Percentiles rank a stretch among this genome's conserved stretches.
These are phyloP conservation scores for Typhlichthys subterraneus DNA, from an alignment of 2,797 vertebrate species.

Conservation along the genomic window DNA sequence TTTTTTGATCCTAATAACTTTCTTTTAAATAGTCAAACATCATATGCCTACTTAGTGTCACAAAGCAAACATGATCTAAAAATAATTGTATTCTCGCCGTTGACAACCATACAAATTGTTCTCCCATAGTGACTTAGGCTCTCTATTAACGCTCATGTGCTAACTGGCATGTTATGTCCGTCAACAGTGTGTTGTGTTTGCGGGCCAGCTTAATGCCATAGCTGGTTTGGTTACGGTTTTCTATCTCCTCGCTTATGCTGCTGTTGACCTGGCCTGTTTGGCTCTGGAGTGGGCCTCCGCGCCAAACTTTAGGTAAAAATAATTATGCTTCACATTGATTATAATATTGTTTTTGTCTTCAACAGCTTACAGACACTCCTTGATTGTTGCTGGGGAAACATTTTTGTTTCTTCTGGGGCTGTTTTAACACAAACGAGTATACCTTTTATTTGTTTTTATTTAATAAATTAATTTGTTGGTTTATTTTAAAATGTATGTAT, in stretches of 20 bases:
- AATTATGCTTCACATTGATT: background rate
- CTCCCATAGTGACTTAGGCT: too few relatives aligned
- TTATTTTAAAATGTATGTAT: too few relatives aligned
- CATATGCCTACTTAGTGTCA: too few relatives aligned
- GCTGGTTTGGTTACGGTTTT: constrained; percentile 89
- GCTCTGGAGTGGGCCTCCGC: constrained; percentile 92
- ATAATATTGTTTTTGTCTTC: background rate
- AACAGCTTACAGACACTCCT: too few relatives aligned
- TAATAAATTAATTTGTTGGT: too few relatives aligned
- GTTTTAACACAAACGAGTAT: background rate
- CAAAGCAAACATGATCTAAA: too few relatives aligned
- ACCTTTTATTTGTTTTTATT: too few relatives aligned
- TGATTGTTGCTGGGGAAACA: too few relatives aligned
- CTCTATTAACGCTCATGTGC: background rate
- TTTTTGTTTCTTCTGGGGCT: background rate
- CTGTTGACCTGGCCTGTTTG: constrained; percentile 89
- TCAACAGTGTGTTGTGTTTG: constrained; percentile 84
- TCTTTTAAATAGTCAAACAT: too few relatives aligned
- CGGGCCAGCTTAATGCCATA: constrained; percentile 86
- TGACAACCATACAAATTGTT: too few relatives aligned
- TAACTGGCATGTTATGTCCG: constrained; percentile 32
- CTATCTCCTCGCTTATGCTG: constrained; percentile 90
- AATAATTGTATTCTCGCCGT: too few relatives aligned
- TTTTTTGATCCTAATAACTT: too few relatives aligned
- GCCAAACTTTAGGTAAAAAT: constrained; percentile 87